Conservation (phyloP, 2,113 vertebrate genomes). For the Nothobranchius kuhntae region DNA sequence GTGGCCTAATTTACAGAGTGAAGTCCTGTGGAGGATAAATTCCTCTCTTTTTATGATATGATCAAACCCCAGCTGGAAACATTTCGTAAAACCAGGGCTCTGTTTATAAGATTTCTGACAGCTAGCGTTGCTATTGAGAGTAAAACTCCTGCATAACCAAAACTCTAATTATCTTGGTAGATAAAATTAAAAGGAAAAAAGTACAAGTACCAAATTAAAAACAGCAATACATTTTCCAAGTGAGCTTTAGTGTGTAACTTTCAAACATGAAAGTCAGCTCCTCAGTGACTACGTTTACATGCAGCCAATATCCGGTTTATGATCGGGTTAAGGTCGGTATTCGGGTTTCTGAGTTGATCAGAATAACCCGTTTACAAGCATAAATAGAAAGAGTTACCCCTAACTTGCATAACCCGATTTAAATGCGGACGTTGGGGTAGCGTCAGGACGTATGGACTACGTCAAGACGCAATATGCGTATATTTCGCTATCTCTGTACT, state of each 20-base stretch:
- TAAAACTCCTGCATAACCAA: neutral
- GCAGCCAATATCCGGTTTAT: no score
- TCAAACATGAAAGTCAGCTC: neutral
- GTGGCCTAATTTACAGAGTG: slow-evolving; percentile 57
- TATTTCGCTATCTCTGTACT: no score
- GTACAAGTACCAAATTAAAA: neutral
- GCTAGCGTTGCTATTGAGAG: neutral
- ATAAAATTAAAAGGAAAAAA: neutral
- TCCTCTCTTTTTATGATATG: neutral
- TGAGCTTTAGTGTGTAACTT: neutral
- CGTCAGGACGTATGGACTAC: no score
- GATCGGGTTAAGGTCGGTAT: no score
- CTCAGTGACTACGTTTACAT: no score
- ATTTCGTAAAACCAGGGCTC: neutral
- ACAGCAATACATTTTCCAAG: neutral
- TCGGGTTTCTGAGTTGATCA: no score
- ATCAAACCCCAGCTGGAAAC: slow-evolving; percentile 8
- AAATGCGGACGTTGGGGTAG: no score
- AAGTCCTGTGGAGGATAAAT: slow-evolving; percentile 36
- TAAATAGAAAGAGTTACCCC: no score
- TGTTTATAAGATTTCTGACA: neutral
- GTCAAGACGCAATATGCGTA: no score
- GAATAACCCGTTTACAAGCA: no score
- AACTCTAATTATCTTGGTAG: neutral
- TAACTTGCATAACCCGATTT: no score